phyloP scores from a whole-genome alignment of 2,888 invertebrate genomes.

The Drosophila pseudotakahashii region DNA sequence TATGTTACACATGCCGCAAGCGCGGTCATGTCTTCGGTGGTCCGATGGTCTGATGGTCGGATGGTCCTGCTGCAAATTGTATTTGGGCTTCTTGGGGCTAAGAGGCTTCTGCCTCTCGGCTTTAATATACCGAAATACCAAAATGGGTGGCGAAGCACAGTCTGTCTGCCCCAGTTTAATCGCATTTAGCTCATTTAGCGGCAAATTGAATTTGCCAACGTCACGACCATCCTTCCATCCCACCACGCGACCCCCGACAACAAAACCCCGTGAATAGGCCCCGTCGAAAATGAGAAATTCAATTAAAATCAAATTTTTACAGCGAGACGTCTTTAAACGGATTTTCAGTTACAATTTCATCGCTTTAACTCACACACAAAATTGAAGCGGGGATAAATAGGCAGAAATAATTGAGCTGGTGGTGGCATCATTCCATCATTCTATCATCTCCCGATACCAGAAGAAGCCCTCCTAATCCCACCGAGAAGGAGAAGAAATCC shows the following conservation, averaged over 20 bases:
- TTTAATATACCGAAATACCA: conserved; percentile 19
- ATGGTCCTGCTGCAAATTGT: not conserved
- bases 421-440: conserved; percentile 27
- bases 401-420: conserved; percentile 67
- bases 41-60: no score
- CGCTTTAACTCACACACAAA: conserved; percentile 43
- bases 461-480: not conserved
- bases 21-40: conserved; percentile 17
- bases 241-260: no score
- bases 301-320: conserved; percentile 75
- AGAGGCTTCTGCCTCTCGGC: conserved; percentile 41
- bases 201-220: conserved; percentile 72
- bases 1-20: conserved; percentile 58
- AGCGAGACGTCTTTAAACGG: conserved; percentile 49
- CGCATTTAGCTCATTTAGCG: conserved; percentile 76
- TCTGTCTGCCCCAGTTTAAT: conserved; percentile 64
- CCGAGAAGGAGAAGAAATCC: conserved; percentile 44
- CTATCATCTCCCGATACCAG: conserved; percentile 1
- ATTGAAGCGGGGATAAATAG: conserved; percentile 53
- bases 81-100: conserved; percentile 1
- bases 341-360: conserved; percentile 48
- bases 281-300: conserved; percentile 69
- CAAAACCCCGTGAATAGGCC: conserved; percentile 28
- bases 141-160: not conserved
- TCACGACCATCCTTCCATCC: conserved; percentile 9